Base-by-base conservation (phyloP, 2,797 vertebrate genomes). In the Myripristis jacobus region DNA sequence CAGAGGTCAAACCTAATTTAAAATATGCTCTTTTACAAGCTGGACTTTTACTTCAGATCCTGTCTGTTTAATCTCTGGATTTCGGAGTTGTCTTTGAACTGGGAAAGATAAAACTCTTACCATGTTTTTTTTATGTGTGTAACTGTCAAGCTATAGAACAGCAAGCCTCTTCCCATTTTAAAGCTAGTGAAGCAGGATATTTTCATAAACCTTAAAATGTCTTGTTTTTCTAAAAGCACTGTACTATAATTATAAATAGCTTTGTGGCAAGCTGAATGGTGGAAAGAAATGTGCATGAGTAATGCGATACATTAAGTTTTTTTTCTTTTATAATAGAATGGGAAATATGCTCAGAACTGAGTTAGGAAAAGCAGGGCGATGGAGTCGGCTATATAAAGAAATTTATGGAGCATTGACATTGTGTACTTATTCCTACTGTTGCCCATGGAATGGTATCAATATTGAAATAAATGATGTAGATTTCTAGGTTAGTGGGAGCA, bases 221-320 rank as follows among this genome's bases (percentile, higher is more conserved):
- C 88, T 93, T 90, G 83, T 90, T 94, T 93, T 92, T 89, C 87
- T 89, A 89, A 90, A 29, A 89, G 85, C 85, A 77, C 83, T 93
- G 92, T 94, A 91, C 66, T 92, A 87, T 93, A 92, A 92, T 91
- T 92, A 93, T 93, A 90, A 92, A 93, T 92, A 92, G 79, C 78
- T 90, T 89, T 87, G 80, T 84, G 88, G 86, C 80, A 4, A 54
- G 78, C 73, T 71, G 84, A 87, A 81, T 88, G 90, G 84, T 83
- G 79, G 79, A 73, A 79, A 84, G 70, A 83, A 75, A 80, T 89
- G 73, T 77, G 90, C 92, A 92, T 91, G 91, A 85, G 72, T 84
- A 84, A 82, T 85, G 66, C 69, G 80, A 83, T 77, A 73, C 60
- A 50, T 76, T 78, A 67, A 63, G 74, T 69, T 56, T 80, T 82